Conservation (phyloP, 1,140 invertebrate genomes). For the Drosophila grimshawi region DNA sequence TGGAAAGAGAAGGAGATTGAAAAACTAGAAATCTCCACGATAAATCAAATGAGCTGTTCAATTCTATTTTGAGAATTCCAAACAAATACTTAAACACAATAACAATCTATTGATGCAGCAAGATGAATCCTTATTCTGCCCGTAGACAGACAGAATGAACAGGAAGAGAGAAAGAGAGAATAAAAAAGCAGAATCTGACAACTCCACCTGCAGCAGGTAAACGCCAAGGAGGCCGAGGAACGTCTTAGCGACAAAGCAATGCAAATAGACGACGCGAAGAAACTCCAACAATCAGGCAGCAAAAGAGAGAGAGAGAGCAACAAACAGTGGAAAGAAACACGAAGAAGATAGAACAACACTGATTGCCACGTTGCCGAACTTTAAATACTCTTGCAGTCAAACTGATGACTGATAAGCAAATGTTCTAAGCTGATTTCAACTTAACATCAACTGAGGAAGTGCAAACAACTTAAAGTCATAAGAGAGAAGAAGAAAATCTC, state of each 20-base stretch:
- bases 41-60: not conserved
- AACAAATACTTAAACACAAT: no score
- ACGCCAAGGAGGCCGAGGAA: conserved; percentile 46
- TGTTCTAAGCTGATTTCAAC: not conserved
- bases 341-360: not conserved
- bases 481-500: no score
- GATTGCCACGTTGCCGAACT: not conserved
- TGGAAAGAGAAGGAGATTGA: not conserved
- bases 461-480: no score
- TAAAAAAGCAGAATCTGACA: not conserved
- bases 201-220: conserved; percentile 66
- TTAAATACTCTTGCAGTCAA: not conserved
- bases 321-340: conserved; percentile 2
- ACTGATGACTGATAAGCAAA: not conserved
- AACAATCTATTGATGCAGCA: not conserved
- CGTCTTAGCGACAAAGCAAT: conserved; percentile 45
- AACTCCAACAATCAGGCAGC: conserved; percentile 24
- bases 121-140: not conserved
- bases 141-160: not conserved
- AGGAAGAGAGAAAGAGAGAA: not conserved
- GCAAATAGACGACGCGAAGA: conserved; percentile 26
- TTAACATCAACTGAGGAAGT: no score
- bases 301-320: not conserved
- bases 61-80: no score
- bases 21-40: not conserved